phyloP scores from a whole-genome alignment of 2,888 invertebrate species.

The Rotaria macrura region DNA sequence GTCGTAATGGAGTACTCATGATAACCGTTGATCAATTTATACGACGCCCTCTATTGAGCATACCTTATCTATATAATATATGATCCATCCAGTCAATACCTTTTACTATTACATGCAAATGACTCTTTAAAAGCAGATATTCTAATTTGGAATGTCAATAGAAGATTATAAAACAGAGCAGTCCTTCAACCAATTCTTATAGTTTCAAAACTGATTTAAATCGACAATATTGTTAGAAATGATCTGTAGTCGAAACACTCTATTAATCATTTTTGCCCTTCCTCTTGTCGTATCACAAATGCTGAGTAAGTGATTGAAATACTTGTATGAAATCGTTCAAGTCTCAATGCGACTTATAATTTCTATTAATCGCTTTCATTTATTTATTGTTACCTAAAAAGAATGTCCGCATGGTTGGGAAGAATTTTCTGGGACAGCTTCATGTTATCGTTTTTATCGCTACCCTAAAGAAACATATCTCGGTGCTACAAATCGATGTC shows the following conservation, averaged over 20 bases:
- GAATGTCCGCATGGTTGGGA: slow-evolving; percentile 33
- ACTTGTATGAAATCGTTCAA: not conserved
- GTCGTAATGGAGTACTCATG: too few species aligned
- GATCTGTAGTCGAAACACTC: not conserved
- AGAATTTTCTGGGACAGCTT: slow-evolving; percentile 28
- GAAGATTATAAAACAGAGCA: not conserved
- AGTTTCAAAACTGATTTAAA: not conserved
- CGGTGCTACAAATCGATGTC: slow-evolving; percentile 26
- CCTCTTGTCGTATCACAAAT: not conserved
- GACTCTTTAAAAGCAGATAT: not conserved
- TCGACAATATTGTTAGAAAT: not conserved
- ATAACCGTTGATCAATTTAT: not conserved
- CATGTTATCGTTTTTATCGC: slow-evolving; percentile 29
- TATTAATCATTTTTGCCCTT: not conserved
- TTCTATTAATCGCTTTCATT: not conserved
- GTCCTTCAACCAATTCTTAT: not conserved
- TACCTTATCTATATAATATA: not conserved
- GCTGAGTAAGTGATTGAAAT: not conserved
- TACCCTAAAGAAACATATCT: slow-evolving; percentile 22
- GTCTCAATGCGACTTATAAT: not conserved
- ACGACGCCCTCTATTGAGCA: not conserved
- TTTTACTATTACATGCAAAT: not conserved
- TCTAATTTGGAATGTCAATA: not conserved
- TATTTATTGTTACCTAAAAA: not conserved
- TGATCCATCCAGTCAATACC: not conserved